phyloP scores from a whole-genome alignment of 1,140 invertebrate genomes.

The Aporrectodea caliginosa region DNA sequence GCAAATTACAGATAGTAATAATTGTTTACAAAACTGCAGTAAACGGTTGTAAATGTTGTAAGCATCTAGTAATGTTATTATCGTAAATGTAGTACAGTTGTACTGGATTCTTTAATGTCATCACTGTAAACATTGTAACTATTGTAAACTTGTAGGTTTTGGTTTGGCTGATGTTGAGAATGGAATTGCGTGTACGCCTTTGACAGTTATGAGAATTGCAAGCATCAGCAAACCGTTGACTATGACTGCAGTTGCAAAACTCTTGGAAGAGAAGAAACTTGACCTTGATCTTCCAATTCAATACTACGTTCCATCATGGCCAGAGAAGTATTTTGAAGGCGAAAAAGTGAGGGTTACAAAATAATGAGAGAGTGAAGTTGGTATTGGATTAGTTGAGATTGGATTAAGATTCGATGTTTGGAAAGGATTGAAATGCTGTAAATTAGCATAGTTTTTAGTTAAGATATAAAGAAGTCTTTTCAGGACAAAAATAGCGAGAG shows the following conservation, averaged over 20 bases:
- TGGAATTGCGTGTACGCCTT: conserved; percentile 48
- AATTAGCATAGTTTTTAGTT: no score
- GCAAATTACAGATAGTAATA: no score
- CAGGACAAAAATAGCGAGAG: no score
- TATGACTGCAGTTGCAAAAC: conserved; percentile 55
- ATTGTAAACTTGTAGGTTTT: conserved; percentile 54
- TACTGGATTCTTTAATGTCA: no score
- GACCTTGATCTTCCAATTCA: conserved; percentile 60
- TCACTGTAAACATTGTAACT: no score
- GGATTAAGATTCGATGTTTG: neutral
- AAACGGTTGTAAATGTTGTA: no score
- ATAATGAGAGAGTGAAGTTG: conserved; percentile 18
- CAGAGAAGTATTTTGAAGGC: conserved; percentile 56
- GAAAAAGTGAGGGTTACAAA: conserved; percentile 52
- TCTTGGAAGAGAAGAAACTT: conserved; percentile 58
- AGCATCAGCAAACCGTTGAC: conserved; percentile 63
- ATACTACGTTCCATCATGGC: conserved; percentile 56
- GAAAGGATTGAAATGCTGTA: no score
- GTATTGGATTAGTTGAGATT: neutral
- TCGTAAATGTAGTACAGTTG: no score
- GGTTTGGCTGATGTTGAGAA: conserved; percentile 62
- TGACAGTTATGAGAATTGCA: conserved; percentile 62
- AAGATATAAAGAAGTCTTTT: no score
- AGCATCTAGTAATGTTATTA: no score
- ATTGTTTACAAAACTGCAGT: no score